A percentile compares a stretch with the other conserved stretches of the same genome.
phyloP scores from a whole-genome alignment of 2,888 invertebrate genomes.

The Caenorhabditis becei region DNA sequence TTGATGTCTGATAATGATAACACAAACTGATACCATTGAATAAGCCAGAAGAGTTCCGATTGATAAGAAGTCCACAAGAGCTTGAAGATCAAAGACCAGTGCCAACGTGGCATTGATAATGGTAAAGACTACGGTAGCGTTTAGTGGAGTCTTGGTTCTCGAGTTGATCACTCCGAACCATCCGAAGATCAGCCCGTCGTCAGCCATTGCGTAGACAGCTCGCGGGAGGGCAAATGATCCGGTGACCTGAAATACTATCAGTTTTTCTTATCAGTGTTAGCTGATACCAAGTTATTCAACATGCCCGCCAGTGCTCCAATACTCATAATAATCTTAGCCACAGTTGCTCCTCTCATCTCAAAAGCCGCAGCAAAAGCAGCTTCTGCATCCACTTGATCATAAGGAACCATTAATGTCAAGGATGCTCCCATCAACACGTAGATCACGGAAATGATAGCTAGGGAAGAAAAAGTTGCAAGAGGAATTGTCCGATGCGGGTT shows the following conservation, averaged over 20 bases:
- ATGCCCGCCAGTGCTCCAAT: slow-evolving; percentile 90
- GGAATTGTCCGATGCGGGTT: slow-evolving; percentile 82
- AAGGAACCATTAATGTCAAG: slow-evolving; percentile 94
- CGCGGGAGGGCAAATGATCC: slow-evolving; percentile 90
- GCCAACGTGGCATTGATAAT: slow-evolving; percentile 80
- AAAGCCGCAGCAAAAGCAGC: slow-evolving; percentile 87
- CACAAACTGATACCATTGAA: slow-evolving; percentile 80
- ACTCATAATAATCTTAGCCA: slow-evolving; percentile 88
- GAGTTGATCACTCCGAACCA: slow-evolving; percentile 81
- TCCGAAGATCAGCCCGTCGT: slow-evolving; percentile 84
- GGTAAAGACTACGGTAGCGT: slow-evolving; percentile 76
- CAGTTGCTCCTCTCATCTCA: slow-evolving; percentile 87
- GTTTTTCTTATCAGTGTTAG: too few species aligned
- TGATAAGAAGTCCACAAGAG: slow-evolving; percentile 55
- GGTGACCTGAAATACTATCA: slow-evolving; percentile 86
- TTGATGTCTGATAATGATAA: slow-evolving; percentile 80
- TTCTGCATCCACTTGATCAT: slow-evolving; percentile 79
- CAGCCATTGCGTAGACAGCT: slow-evolving; percentile 85
- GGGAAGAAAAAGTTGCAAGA: slow-evolving; percentile 80
- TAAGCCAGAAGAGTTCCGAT: slow-evolving; percentile 79
- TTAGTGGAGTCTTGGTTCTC: slow-evolving; percentile 72
- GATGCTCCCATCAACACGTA: slow-evolving; percentile 90
- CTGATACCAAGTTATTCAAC: slow-evolving; percentile 83
- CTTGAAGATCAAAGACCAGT: slow-evolving; percentile 76
- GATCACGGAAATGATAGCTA: slow-evolving; percentile 72